phyloP scores from a whole-genome alignment of 2,797 vertebrate species.

The Eupleurogrammus muticus region DNA sequence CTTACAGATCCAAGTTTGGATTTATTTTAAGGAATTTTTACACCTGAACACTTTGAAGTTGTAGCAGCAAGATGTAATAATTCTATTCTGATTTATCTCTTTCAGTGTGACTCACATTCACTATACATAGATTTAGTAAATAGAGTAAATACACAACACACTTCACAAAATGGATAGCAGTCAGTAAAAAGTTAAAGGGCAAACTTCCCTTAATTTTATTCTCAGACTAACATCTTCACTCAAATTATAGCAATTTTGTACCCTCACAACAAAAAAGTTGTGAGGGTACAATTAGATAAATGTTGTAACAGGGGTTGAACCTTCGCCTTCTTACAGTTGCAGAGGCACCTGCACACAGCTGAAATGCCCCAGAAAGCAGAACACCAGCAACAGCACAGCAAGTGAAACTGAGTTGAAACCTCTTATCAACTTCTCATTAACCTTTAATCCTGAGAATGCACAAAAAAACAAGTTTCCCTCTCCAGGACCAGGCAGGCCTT shows the following conservation, averaged over 20 bases:
- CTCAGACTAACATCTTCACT: background rate
- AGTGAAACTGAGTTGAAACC: background rate
- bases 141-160: background rate
- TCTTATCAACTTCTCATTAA: conserved; percentile 3
- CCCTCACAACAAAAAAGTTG: no score
- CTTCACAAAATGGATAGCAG: no score
- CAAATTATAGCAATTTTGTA: background rate
- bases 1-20: no score
- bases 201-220: background rate
- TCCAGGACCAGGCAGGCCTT: background rate
- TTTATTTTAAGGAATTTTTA: no score
- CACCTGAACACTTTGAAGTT: no score
- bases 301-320: background rate
- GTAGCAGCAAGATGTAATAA: no score
- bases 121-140: background rate
- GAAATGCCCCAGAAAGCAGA: background rate
- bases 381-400: background rate
- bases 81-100: background rate
- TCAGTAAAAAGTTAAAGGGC: no score
- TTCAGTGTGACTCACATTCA: background rate
- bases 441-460: conserved; percentile 6
- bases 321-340: background rate
- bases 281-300: background rate
- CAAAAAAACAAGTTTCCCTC: background rate
- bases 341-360: no score